Evolutionary conservation across 2,797 vertebrate genomes (phyloP), one percentile per base, ranked within the genome.

Genomic region (Helostoma temminkii): DNA sequence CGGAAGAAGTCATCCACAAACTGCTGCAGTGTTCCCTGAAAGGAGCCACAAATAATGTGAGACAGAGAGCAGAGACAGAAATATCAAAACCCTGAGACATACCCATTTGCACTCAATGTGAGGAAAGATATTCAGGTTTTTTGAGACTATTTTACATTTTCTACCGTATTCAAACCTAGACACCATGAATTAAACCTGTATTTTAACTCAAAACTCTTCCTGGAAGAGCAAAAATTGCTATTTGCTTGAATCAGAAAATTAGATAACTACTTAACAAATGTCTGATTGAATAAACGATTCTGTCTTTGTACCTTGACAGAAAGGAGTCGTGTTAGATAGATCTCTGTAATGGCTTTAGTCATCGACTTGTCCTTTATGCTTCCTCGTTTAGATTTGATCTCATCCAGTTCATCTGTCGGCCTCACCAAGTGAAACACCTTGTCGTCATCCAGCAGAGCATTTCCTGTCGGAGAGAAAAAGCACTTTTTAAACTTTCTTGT

Each of bases 271-370:
- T 30, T 32, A 58, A 58, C 18, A 66, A 74, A 64, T 48, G 50
- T 63, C 41, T 30, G 36, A 65, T 15, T 55, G 53, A 41, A 43
- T 19, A 22, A 47, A 43, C 54, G 48, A 53, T 54, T 57, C 25
- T 15, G 41, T 41, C n/a, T 65, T 48, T 43, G 36, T 92, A 99
- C 98, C 97, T 99, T 99, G 86, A 99, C 97, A 0, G 97, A 99
- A 7, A 99, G 96, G 77, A 99, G 95, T 77, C 98, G 94, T 1
- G 98, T 99, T 83, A 99, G 94, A 93, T 99, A 99, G 92, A 99
- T 98, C 94, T 99, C 98, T 0, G 98, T 99, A 89, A 99, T 99
- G 90, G 97, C 97, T 96, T 99, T 99, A 89, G 97, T 98, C 90
- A 97, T 96, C 69, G 97, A 97, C 85, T 99, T 99, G 89, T 98